Percentiles rank a stretch among this genome's conserved stretches.
phyloP scores from a whole-genome alignment of 2,888 invertebrate species.

The Mantis religiosa region DNA sequence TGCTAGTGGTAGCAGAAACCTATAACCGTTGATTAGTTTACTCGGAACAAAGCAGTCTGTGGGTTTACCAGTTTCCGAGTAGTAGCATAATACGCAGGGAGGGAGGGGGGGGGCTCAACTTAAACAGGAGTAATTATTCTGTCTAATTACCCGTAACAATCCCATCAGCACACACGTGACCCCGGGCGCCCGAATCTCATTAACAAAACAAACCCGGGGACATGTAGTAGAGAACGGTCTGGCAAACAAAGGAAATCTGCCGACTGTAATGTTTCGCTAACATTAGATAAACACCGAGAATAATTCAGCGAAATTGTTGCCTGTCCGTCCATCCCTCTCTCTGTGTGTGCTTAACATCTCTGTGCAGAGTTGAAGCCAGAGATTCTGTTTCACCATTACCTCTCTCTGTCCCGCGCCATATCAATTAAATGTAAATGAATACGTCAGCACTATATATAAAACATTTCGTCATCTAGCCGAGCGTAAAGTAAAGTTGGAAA shows the following conservation, averaged over 20 bases:
- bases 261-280: neutral
- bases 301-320: neutral
- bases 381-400: neutral
- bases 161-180: conserved; percentile 27
- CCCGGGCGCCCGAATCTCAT: conserved; percentile 23
- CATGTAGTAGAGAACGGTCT: neutral
- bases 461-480: neutral
- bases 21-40: conserved; percentile 29
- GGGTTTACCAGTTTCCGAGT: neutral
- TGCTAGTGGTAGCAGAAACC: neutral
- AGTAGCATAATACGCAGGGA: neutral
- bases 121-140: conserved; percentile 29
- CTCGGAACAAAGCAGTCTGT: conserved; percentile 14
- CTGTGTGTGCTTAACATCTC: conserved; percentile 2
- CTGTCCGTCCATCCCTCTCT: neutral
- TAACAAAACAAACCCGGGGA: conserved; percentile 22
- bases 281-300: neutral
- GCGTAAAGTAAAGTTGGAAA: neutral
- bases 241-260: conserved; percentile 9
- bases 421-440: neutral
- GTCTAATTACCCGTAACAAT: conserved; percentile 31
- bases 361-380: neutral
- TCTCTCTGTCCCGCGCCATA: neutral
- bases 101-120: neutral
- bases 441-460: neutral